Evolutionary conservation across 1,140 invertebrate genomes (phyloP), one percentile per base, ranked within the genome.

Genomic region (Trigoniulus corallinus): DNA sequence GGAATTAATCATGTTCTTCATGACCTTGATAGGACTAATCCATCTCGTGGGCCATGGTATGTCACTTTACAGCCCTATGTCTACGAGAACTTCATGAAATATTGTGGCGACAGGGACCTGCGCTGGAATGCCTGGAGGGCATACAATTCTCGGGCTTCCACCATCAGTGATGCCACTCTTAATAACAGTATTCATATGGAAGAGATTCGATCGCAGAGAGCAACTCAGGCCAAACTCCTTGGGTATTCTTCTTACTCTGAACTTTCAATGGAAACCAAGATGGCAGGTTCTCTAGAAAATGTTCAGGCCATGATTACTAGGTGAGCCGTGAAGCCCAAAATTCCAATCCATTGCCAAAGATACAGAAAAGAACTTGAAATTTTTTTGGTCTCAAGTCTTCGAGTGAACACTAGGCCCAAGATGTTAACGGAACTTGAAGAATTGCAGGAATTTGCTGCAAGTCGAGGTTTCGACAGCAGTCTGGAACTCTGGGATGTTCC

Each of bases 201-300:
- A 64, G 76, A 84, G 59, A 82, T 94, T 42, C 70, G 88, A 29
- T 62, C 58, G 29, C 61, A 44, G 4, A 78, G 85, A 61, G 64
- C 62, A 24, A 74, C 81, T 43, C 75, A 84, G 60, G 88, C 88
- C 0, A 70, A 78, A 58, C 54, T 81, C 21, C 67, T 94, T 43
- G 88, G 88, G 0, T 95, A 78, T 64, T 69, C 80, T 46, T 79
- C 72, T 52, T 93, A 74, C 67, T 79, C 75, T 0, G 77, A 91
- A 26, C 78, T 94, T 77, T 88, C 82, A 26, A 88, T 95, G 85
- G 78, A 86, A 70, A 92, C 86, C 0, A 94, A 93, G 74, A 93
- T 95, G 86, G 87, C 88, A 2, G 81, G 79, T 27, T 81, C 64
- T 55, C 65, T 89, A n/a, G 75, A 84, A 23, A 84, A 81, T 66